Evolutionary conservation across 2,888 invertebrate genomes (phyloP).

Genomic region (Drosophila atroscutellata): DNA sequence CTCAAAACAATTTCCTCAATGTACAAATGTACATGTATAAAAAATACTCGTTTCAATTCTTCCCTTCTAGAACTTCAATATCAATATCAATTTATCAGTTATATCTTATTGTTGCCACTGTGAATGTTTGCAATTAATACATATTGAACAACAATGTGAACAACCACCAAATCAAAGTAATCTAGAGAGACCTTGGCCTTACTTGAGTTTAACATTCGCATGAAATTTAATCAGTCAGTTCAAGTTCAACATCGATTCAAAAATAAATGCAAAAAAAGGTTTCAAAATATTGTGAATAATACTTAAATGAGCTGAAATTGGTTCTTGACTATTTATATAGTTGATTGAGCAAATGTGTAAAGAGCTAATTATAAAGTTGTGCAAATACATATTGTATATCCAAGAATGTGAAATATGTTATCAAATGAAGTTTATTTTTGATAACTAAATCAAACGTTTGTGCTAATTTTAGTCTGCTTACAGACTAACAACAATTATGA

Average conservation of each 20-base stretch:
- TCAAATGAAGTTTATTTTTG: constrained; percentile 4
- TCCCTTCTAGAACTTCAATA: no score
- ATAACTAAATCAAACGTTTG: not conserved
- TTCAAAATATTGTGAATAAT: not conserved
- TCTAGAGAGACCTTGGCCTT: constrained; percentile 23
- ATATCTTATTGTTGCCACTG: not conserved
- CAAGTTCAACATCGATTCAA: constrained; percentile 52
- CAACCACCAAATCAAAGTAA: constrained; percentile 11
- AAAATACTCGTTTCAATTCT: not conserved
- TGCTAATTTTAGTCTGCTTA: constrained; percentile 1
- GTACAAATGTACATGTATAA: not conserved
- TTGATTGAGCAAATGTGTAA: not conserved
- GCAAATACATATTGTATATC: not conserved
- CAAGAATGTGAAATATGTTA: constrained; percentile 2
- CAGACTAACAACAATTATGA: not conserved
- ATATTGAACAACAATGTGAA: not conserved
- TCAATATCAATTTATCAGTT: not conserved
- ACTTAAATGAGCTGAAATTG: not conserved
- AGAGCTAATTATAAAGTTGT: not conserved
- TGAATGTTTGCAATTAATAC: constrained; percentile 9
- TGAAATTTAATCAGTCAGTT: constrained; percentile 56
- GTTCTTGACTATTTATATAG: not conserved
- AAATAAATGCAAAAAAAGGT: not conserved
- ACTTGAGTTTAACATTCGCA: constrained; percentile 9
- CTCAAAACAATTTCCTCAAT: not conserved